Base-by-base conservation (phyloP, 2,888 invertebrate species). In the Campoplex capitator region DNA sequence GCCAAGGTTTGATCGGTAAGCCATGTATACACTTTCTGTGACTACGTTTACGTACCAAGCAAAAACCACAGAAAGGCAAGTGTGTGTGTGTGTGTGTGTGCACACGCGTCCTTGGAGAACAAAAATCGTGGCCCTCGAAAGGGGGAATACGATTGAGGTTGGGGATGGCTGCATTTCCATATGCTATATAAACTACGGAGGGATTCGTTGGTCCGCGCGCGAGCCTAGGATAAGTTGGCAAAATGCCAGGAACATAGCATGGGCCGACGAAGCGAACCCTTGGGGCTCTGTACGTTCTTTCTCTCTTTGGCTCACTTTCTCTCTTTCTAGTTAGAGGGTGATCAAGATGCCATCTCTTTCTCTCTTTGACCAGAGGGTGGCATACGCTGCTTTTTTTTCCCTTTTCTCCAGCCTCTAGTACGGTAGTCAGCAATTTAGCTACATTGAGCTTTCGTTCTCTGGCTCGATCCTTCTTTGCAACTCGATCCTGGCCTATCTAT, bases 341-440 rank as follows among this genome's bases (percentile, higher is more conserved):
- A 51, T 48, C 16, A 48, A 70, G 45, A 62, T 42, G 48, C 35
- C 68, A 74, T 75, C 76, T 56, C 35, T 56, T 74, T 77, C 45
- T 45, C 42, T 67, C n/a, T 16, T 9, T 77, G 54, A 68, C 78
- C 65, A 11, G 42, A 8, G 28, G 56, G 48, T 77, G 32, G 42
- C 68, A 11, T 38, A 16, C 32, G 35, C 38, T 42, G 42, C 11
- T 70, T 71, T 71, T 23, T 23, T 51, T 70, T 6, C 71, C 48
- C 48, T 28, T 51, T 45, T 28, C 48, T 48, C 23, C 9, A 84
- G 89, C 87, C 84, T 87, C 88, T 88, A 85, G 88, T 87, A 89
- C 88, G 86, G 87, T 88, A 91, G 90, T 91, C 92, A 90, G 90
- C 91, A 90, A 91, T 91, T 91, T 91, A 88, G 88, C 84, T 88